Evolutionary conservation across 2,797 vertebrate species (phyloP).

Genomic region (Borostomias antarcticus): DNA sequence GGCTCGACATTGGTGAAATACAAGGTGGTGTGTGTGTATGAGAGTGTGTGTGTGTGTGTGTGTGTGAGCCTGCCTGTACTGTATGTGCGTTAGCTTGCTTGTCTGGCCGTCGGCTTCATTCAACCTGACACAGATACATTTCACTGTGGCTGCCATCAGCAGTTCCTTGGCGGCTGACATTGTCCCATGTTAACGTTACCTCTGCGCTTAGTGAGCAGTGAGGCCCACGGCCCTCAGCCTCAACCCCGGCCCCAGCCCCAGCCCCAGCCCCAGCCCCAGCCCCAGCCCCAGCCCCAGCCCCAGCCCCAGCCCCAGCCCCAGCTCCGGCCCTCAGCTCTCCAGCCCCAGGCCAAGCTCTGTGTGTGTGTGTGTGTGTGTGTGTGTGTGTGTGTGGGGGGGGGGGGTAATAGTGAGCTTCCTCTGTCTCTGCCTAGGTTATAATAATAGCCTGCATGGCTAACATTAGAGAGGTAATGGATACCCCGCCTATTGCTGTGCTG

Average conservation of each 20-base stretch:
- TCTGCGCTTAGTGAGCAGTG: too few relatives aligned
- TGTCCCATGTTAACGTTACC: constrained; percentile 51
- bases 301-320: not conserved
- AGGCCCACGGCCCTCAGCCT: constrained; percentile 18
- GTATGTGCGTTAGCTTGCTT: constrained; percentile 43
- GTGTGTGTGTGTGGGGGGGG: constrained; percentile 47
- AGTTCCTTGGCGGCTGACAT: constrained; percentile 64
- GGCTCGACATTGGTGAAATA: too few relatives aligned
- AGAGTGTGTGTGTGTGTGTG: not conserved
- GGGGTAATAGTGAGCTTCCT: constrained; percentile 61
- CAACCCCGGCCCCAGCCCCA: constrained; percentile 25
- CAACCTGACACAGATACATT: constrained; percentile 62
- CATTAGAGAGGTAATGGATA: constrained; percentile 78
- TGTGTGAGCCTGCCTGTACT: too few relatives aligned
- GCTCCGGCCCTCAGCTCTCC: not conserved
- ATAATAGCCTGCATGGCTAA: constrained; percentile 72
- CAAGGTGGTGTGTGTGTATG: too few relatives aligned
- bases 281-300: not conserved
- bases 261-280: constrained; percentile 8
- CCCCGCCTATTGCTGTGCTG: constrained; percentile 62
- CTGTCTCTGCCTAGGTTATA: constrained; percentile 57
- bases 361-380: not conserved
- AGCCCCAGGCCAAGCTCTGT: not conserved
- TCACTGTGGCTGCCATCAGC: constrained; percentile 64
- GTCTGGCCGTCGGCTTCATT: constrained; percentile 58